Conservation (phyloP, 2,888 invertebrate species). For the Meghimatium bilineatum region DNA sequence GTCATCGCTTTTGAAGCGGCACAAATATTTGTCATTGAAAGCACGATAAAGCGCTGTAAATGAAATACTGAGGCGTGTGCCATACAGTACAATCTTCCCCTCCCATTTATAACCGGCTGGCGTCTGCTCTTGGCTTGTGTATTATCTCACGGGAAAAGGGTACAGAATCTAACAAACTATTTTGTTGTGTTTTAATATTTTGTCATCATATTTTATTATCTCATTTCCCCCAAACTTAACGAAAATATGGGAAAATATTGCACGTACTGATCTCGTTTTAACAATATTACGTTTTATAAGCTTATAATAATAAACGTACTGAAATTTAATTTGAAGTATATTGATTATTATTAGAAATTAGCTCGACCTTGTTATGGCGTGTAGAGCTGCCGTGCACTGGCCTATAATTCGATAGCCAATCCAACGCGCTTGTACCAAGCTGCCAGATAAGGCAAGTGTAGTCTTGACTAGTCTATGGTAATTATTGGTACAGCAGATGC, state of each 20-base stretch:
- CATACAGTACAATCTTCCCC: neutral
- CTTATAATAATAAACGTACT: neutral
- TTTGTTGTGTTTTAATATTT: neutral
- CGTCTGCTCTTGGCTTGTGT: constrained; percentile 34
- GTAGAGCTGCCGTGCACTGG: constrained; percentile 13
- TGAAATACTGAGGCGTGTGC: constrained; percentile 23
- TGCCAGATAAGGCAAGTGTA: constrained; percentile 29
- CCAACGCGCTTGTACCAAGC: constrained; percentile 25
- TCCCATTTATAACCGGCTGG: constrained; percentile 19
- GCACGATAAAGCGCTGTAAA: constrained; percentile 30
- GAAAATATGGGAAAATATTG: too few relatives aligned
- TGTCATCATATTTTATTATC: neutral
- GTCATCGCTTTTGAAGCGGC: neutral
- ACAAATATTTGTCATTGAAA: constrained; percentile 35
- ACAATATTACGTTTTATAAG: neutral
- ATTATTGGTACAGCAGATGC: constrained; percentile 32
- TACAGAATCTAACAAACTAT: neutral
- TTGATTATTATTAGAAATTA: constrained; percentile 10
- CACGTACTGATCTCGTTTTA: neutral
- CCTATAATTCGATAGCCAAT: constrained; percentile 38
- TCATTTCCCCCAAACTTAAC: neutral
- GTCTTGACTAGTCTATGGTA: constrained; percentile 2
- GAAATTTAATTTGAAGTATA: neutral
- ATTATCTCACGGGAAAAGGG: constrained; percentile 31
- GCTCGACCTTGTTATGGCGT: constrained; percentile 24